Percentiles rank a stretch among this genome's conserved stretches.
phyloP scores from a whole-genome alignment of 2,113 vertebrate species.

The Nerophis ophidion region DNA sequence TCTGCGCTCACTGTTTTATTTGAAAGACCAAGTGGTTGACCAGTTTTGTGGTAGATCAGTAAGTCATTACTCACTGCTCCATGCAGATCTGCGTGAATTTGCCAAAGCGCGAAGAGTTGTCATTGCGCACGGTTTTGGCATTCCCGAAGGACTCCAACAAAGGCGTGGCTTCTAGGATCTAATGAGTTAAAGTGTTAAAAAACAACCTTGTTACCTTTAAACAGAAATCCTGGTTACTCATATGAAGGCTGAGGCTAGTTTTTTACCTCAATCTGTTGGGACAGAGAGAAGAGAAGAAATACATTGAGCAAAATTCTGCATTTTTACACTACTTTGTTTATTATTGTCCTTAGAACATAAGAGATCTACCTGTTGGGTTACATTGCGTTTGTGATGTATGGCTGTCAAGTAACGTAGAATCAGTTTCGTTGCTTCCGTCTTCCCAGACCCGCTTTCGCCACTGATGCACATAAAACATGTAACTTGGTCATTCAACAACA shows the following conservation, averaged over 20 bases:
- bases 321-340: neutral
- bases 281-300: constrained; percentile 4
- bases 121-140: constrained; percentile 95
- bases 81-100: constrained; percentile 94
- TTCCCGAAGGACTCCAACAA: constrained; percentile 97
- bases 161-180: constrained; percentile 95
- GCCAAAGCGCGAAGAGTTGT: constrained; percentile 97
- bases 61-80: constrained; percentile 82
- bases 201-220: constrained; percentile 14
- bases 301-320: neutral
- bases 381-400: constrained; percentile 83
- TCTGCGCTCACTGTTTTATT: no score
- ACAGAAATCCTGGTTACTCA: no score
- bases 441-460: constrained; percentile 94
- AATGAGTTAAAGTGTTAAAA: constrained; percentile 15
- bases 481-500: neutral
- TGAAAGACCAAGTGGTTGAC: no score
- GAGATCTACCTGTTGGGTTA: constrained; percentile 78
- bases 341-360: neutral
- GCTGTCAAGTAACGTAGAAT: constrained; percentile 91
- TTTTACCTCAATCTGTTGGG: constrained; percentile 81
- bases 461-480: constrained; percentile 52
- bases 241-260: no score
- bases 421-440: constrained; percentile 94
- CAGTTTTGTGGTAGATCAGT: neutral